Evolutionary conservation across 2,113 vertebrate species (phyloP).

Genomic region (Arizona elegans): DNA sequence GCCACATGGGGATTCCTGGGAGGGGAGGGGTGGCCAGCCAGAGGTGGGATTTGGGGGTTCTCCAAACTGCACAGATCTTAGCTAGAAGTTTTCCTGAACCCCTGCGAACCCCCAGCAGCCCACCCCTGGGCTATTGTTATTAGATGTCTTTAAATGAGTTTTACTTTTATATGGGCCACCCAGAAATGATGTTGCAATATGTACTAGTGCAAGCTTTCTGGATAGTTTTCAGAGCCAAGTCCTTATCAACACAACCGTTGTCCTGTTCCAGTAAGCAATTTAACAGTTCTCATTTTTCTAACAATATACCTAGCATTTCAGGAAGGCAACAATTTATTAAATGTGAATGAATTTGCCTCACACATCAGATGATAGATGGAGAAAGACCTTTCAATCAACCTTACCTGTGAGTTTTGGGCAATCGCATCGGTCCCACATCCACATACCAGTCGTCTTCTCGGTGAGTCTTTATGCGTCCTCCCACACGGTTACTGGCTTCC

Average conservation of each 20-base stretch:
- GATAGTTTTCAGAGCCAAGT: background rate
- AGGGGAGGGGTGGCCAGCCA: no score
- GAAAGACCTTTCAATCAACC: background rate
- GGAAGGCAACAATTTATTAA: background rate
- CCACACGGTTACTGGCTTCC: slow-evolving; percentile 15
- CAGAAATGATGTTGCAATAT: background rate
- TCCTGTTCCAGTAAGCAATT: background rate
- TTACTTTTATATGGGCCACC: background rate
- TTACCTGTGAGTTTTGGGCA: slow-evolving; percentile 7
- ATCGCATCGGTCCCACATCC: slow-evolving; percentile 6
- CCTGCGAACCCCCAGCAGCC: no score
- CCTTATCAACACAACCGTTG: background rate
- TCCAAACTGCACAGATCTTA: no score
- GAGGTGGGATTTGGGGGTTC: no score
- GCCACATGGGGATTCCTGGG: no score
- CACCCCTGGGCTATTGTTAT: background rate
- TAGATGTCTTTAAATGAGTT: background rate
- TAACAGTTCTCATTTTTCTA: background rate
- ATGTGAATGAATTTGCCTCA: background rate
- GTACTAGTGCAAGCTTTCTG: background rate
- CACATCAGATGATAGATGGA: background rate
- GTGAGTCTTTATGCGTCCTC: slow-evolving; percentile 14
- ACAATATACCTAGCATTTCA: background rate
- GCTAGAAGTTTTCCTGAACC: no score
- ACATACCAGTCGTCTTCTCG: slow-evolving; percentile 14